Evolutionary conservation across 2,888 invertebrate species (phyloP), one percentile per base, ranked within the genome.

Genomic region (Pseudolycoriella hygida): DNA sequence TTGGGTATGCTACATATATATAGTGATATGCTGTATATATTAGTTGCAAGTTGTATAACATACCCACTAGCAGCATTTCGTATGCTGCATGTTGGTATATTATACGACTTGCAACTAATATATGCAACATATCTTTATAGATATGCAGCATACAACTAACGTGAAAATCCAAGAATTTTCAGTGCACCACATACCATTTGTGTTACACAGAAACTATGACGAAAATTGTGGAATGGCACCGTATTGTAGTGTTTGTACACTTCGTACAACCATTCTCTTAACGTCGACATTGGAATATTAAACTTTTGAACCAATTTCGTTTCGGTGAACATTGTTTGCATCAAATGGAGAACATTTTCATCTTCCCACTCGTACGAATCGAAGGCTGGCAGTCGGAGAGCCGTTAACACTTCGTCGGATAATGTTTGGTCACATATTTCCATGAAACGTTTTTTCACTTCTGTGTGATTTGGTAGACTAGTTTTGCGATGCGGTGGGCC

Each of bases 141-240:
- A n/a, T n/a, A n/a, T n/a, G n/a, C n/a, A n/a, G n/a, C n/a, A n/a
- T n/a, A n/a, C n/a, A n/a, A n/a, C n/a, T n/a, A n/a, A n/a, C n/a
- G n/a, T n/a, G n/a, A n/a, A n/a, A n/a, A n/a, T n/a, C n/a, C n/a
- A n/a, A n/a, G n/a, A n/a, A n/a, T n/a, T n/a, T n/a, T n/a, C n/a
- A n/a, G n/a, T n/a, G n/a, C n/a, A n/a, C n/a, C n/a, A 70, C 69
- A 69, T 66, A 83, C 85, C 85, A 86, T 86, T 70, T 86, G 86
- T 48, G 85, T 76, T 51, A 86, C 86, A 68, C 85, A 85, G 66
- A 86, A 86, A 64, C 83, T 84, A 60, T 86, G 86, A 53, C 84
- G 73, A 66, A 86, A 86, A 67, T 86, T 86, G 65, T 86, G 86
- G 67, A 86, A 86, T 49, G 85, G 85, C 59, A 86, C 85, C 65